A percentile compares a stretch with the other conserved stretches of the same genome.
Conservation (phyloP, 2,113 vertebrate genomes). For the Phylloscopus trochilus region DNA sequence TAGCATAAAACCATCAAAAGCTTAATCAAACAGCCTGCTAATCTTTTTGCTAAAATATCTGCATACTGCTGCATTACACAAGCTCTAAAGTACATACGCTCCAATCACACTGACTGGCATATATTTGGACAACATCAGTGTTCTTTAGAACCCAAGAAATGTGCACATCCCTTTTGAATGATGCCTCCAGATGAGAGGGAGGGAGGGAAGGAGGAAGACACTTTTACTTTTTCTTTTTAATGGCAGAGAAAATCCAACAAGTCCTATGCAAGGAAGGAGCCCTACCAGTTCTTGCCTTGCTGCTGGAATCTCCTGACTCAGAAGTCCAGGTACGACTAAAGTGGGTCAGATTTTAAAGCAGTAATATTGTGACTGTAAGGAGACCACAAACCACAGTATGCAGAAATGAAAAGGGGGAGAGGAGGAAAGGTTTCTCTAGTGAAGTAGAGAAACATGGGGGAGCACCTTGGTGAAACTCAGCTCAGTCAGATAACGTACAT, state of each 20-base stretch:
- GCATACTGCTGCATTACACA: not conserved
- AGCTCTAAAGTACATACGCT: not conserved
- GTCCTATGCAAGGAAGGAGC: conserved; percentile 76
- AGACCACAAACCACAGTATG: not conserved
- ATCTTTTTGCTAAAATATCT: not conserved
- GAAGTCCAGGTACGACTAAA: conserved; percentile 73
- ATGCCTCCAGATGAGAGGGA: not conserved
- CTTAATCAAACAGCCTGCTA: not conserved
- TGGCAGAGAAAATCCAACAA: conserved; percentile 70
- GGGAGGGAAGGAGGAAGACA: not conserved
- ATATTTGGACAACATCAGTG: not conserved
- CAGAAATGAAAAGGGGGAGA: not conserved
- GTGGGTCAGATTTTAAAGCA: not conserved
- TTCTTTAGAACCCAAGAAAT: not conserved
- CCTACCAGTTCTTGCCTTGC: conserved; percentile 72
- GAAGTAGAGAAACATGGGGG: not conserved
- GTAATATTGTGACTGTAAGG: not conserved
- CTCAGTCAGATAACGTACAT: not conserved
- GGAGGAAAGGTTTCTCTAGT: not conserved
- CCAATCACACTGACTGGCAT: not conserved
- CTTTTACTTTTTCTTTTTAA: not conserved
- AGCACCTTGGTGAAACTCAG: not conserved
- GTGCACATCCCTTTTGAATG: not conserved
- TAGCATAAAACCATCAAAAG: not conserved
- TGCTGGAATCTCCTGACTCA: conserved; percentile 79